Evolutionary conservation across 2,888 invertebrate species (phyloP).

Genomic region (Sabatieria punctata): DNA sequence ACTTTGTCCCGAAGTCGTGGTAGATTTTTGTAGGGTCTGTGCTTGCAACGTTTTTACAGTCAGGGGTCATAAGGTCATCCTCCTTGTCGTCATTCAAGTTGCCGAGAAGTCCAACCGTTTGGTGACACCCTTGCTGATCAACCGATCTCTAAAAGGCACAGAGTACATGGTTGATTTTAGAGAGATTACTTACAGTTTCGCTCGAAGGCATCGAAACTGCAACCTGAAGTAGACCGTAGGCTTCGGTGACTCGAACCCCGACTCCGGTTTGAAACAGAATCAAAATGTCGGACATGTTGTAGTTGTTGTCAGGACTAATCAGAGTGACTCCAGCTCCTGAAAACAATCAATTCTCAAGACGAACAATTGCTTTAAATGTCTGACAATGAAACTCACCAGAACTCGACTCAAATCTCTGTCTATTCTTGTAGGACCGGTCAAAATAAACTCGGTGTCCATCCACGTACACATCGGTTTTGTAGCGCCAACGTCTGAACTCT

Average conservation of each 20-base stretch:
- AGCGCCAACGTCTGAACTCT: slow-evolving; percentile 65
- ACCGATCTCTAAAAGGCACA: too few species aligned
- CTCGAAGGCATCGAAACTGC: slow-evolving; percentile 32
- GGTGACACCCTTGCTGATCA: neutral
- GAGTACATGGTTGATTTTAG: too few species aligned
- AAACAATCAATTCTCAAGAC: slow-evolving; percentile 10
- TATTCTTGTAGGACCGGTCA: slow-evolving; percentile 62
- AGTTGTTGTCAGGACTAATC: slow-evolving; percentile 68
- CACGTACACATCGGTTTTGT: slow-evolving; percentile 73
- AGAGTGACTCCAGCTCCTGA: slow-evolving; percentile 62
- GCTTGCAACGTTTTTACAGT: neutral
- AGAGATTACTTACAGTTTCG: too few species aligned
- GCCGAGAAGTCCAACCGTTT: slow-evolving; percentile 7
- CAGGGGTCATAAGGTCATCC: slow-evolving; percentile 4
- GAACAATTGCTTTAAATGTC: neutral
- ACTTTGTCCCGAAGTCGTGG: slow-evolving; percentile 1
- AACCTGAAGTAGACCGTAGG: slow-evolving; percentile 58
- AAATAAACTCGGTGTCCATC: slow-evolving; percentile 67
- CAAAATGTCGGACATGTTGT: slow-evolving; percentile 82
- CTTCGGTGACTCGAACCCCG: slow-evolving; percentile 75
- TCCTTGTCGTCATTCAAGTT: neutral
- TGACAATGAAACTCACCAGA: too few species aligned
- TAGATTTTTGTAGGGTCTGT: neutral
- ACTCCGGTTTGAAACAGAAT: slow-evolving; percentile 86
- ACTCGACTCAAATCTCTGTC: slow-evolving; percentile 86